phyloP scores from a whole-genome alignment of 2,888 invertebrate genomes.

The Tetramorium bicarinatum region DNA sequence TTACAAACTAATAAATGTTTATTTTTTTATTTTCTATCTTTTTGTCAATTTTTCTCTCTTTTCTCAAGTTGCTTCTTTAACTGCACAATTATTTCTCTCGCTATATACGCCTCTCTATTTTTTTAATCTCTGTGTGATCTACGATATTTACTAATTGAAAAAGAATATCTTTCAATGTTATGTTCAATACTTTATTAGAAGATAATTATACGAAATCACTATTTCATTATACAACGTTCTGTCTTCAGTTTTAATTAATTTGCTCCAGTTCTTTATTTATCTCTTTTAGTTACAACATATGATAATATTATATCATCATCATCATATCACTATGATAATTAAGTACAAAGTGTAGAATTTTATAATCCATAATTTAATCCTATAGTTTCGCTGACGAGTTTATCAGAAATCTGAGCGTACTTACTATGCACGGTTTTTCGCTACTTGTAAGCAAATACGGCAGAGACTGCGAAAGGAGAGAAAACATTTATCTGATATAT shows the following conservation, averaged over 20 bases:
- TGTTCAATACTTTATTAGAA: background rate
- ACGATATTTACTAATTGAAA: background rate
- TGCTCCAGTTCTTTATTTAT: background rate
- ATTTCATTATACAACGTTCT: background rate
- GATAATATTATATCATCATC: background rate
- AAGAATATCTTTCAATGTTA: background rate
- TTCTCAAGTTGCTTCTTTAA: background rate
- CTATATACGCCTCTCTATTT: background rate
- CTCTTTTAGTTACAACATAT: background rate
- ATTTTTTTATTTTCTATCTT: background rate
- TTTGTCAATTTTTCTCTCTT: constrained; percentile 20
- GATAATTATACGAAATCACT: background rate
- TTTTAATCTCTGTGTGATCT: background rate
- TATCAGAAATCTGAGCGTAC: constrained; percentile 71
- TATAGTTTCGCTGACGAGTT: constrained; percentile 66
- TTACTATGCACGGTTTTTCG: constrained; percentile 68
- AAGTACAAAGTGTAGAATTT: background rate
- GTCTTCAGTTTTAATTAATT: background rate
- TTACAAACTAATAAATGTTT: constrained; percentile 11
- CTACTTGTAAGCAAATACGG: constrained; percentile 73
- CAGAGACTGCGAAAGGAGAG: constrained; percentile 60
- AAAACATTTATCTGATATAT: constrained; percentile 76
- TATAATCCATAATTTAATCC: constrained; percentile 48
- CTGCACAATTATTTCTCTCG: background rate
- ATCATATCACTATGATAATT: background rate